phyloP scores from a whole-genome alignment of 1,140 invertebrate genomes.

The Drosophila suzukii region DNA sequence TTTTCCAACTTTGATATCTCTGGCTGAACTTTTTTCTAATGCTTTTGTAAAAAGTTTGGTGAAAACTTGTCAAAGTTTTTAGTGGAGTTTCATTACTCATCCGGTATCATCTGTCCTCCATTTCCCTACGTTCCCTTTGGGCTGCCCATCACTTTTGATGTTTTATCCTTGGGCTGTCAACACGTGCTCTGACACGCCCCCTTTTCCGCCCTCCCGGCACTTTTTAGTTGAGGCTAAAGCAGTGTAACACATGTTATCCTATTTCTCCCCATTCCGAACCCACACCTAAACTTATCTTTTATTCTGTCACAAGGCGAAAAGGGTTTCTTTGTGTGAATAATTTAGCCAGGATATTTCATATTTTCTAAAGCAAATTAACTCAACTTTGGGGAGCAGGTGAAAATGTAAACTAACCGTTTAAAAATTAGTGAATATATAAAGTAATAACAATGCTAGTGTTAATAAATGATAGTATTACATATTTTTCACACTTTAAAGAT shows the following conservation, averaged over 20 bases:
- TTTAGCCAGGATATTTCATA: constrained; percentile 13
- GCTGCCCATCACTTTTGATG: constrained; percentile 26
- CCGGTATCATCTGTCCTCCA: constrained; percentile 43
- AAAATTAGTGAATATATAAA: too few species aligned
- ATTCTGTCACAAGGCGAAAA: not conserved
- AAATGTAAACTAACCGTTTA: not conserved
- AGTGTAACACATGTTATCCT: constrained; percentile 50
- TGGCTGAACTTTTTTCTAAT: constrained; percentile 26
- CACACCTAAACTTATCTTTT: constrained; percentile 11
- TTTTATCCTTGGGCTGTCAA: constrained; percentile 41
- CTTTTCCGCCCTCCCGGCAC: not conserved
- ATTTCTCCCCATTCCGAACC: not conserved
- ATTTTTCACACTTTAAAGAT: too few species aligned
- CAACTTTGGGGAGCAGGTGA: not conserved
- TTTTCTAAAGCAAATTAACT: constrained; percentile 12
- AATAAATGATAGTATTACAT: too few species aligned
- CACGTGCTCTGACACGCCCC: constrained; percentile 46
- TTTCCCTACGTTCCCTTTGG: constrained; percentile 1
- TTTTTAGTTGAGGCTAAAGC: constrained; percentile 14
- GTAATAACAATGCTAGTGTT: too few species aligned
- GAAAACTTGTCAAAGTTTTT: constrained; percentile 58
- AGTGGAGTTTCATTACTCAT: constrained; percentile 63
- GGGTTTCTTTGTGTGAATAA: constrained; percentile 13
- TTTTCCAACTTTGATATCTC: constrained; percentile 47
- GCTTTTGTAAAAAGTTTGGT: constrained; percentile 35